Base-by-base conservation (phyloP, 2,797 vertebrate species). In the Loriculus beryllinus region DNA sequence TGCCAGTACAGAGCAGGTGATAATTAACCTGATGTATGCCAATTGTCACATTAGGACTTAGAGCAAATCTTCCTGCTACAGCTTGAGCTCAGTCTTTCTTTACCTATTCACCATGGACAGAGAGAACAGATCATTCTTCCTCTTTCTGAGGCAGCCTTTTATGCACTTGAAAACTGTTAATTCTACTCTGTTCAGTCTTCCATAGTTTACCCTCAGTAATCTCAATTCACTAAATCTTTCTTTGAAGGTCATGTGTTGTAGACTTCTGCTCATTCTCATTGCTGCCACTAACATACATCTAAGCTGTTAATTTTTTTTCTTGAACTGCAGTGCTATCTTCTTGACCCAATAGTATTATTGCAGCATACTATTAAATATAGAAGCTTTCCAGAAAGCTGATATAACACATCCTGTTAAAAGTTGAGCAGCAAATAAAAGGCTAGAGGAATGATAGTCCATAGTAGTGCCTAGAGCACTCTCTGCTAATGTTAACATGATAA, bases 21-120 rank as follows among this genome's bases (percentile, higher is more conserved):
- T 54, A 89, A 92, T 45, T 79, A 59, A 54, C 35, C 72, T 59
- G 69, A 22, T 7, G 14, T 82, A 74, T 40, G 47, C 20, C 49
- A 60, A 22, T 28, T 28, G 47, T 76, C 86, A 79, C 9, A 12
- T 23, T 28, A 91, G 51, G 86, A 89, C 64, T 86, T 56, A n/a
- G 3, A 91, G 56, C 33, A 95, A 94, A 95, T 89, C 81, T 84
- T 75, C 49, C 48, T 74, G 15, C 23, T 88, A 69, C 37, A 91
- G 79, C 40, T 89, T 93, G 81, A 91, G 43, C 31, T 76, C 56
- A 56, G 42, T 85, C 67, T 82, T 94, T 83, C 43, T 85, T 63
- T 70, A 65, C 23, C 45, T 75, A 42, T 70, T 96, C 68, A 77
- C 14, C 40, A 52, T 3, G 26, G 37, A 54, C 51, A 90, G 71